These are phyloP conservation scores for Coboldia fuscipes DNA, from an alignment of 1,140 invertebrate species.

Conservation along the genomic window DNA sequence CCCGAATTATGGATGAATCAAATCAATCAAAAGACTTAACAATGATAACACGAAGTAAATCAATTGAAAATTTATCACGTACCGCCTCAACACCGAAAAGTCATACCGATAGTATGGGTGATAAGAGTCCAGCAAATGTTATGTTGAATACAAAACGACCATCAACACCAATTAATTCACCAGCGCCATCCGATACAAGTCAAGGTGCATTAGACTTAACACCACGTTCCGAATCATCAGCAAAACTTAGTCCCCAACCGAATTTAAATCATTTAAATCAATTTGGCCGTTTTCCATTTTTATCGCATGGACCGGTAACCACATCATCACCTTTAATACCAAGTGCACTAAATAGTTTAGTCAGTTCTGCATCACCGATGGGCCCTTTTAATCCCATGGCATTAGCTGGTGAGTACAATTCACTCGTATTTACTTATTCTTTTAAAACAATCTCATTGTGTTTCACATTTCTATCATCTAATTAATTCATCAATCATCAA, in stretches of 20 bases:
- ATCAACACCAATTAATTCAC: conserved; percentile 12
- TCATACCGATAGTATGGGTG: conserved; percentile 11
- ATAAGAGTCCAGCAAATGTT: conserved; percentile 12
- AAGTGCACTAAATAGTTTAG: conserved; percentile 47
- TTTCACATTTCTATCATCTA: too few species aligned
- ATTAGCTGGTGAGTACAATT: conserved; percentile 26
- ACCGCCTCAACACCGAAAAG: conserved; percentile 16
- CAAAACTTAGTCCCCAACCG: not conserved
- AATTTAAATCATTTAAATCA: conserved; percentile 9
- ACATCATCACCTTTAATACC: conserved; percentile 33
- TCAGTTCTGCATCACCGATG: conserved; percentile 52
- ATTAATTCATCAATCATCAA: too few species aligned
- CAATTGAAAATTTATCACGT: conserved; percentile 1
- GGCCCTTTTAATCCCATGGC: conserved; percentile 59
- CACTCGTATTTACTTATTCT: too few species aligned
- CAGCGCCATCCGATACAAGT: conserved; percentile 25
- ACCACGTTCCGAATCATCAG: conserved; percentile 19
- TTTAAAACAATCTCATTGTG: too few species aligned
- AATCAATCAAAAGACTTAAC: not conserved
- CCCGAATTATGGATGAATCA: not conserved
- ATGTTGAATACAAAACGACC: too few species aligned
- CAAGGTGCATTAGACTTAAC: conserved; percentile 35
- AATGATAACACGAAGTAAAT: not conserved
- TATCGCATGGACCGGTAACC: conserved; percentile 28
- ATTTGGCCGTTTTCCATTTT: conserved; percentile 36